Evolutionary conservation across 2,113 vertebrate species (phyloP).

Genomic region (Anarrhichthys ocellatus): DNA sequence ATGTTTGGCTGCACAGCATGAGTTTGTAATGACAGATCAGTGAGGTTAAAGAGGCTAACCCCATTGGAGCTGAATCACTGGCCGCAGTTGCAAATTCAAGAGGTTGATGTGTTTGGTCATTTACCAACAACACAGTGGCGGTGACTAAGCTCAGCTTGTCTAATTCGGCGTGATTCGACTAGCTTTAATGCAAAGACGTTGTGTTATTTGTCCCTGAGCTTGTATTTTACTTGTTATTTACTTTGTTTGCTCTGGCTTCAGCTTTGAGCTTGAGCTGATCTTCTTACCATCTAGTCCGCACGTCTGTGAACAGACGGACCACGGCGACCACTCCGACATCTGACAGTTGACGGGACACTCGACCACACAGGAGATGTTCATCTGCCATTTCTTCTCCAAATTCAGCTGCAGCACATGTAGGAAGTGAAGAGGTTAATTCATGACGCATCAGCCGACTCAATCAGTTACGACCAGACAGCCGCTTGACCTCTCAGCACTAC

Average conservation of each 20-base stretch:
- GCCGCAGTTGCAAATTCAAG: not conserved
- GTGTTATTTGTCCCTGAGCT: not conserved
- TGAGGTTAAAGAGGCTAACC: conserved; percentile 5
- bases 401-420: conserved; percentile 82
- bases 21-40: not conserved
- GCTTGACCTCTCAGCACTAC: conserved; percentile 42
- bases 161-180: not conserved
- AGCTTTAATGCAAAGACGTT: not conserved
- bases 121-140: not conserved
- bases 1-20: not conserved
- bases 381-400: conserved; percentile 94
- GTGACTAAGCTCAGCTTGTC: not conserved
- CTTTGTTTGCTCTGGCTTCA: not conserved
- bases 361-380: conserved; percentile 93
- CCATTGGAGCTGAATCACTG: not conserved
- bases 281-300: conserved; percentile 93
- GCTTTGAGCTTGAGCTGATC: not conserved
- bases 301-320: conserved; percentile 94
- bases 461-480: conserved; percentile 17
- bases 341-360: conserved; percentile 98
- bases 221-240: not conserved
- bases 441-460: not conserved
- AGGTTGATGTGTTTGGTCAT: not conserved
- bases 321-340: conserved; percentile 94
- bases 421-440: not conserved